Base-by-base conservation (phyloP, 2,888 invertebrate genomes). In the Pyrrhia umbra region DNA sequence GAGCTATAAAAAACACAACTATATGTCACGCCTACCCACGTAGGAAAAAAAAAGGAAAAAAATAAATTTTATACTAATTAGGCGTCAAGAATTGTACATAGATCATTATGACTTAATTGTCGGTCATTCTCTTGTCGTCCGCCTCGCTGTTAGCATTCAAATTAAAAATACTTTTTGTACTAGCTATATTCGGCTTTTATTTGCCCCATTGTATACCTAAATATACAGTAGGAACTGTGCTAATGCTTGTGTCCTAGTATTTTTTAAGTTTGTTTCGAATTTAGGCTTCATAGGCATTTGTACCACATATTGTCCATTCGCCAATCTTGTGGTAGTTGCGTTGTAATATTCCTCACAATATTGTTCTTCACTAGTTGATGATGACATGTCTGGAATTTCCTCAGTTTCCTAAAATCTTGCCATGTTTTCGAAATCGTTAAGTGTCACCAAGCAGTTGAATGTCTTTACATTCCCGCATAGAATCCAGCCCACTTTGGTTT, bases 271-370 rank as follows among this genome's bases (percentile, higher is more conserved):
- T 43, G 42, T 21, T 34, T 68, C 56, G 30, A 42, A 69, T 21
- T 69, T 45, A 8, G 52, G 25, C 16, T 21, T 42, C 27, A 76
- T 46, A 6, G 76, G 76, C 51, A 74, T 61, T 50, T 60, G 46
- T 1, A 77, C 76, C 4, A 69, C 61, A 30, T 77, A 74, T 37
- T 62, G 61, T 8, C 76, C 77, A 42, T 65, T 50, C 1, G 43
- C 2, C 5, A 20, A 16, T 43, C 71, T 66, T 27, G 50, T 23
- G 9, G 59, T 59, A 2, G 59, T 59, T 1, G 43, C 6, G 30
- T 59, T 37, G 45, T 45, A 59, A 20, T 27, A 45, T 5, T 59
- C 39, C 30, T 59, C 59, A 27, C 59, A 59, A 15, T 51, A 30
- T 21, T 45, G 10, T n/a, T 59, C 45, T 27, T 45, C 50, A 10